Percentiles rank a stretch among this genome's conserved stretches.
Conservation (phyloP, 2,113 vertebrate genomes). For the Talpa occidentalis region DNA sequence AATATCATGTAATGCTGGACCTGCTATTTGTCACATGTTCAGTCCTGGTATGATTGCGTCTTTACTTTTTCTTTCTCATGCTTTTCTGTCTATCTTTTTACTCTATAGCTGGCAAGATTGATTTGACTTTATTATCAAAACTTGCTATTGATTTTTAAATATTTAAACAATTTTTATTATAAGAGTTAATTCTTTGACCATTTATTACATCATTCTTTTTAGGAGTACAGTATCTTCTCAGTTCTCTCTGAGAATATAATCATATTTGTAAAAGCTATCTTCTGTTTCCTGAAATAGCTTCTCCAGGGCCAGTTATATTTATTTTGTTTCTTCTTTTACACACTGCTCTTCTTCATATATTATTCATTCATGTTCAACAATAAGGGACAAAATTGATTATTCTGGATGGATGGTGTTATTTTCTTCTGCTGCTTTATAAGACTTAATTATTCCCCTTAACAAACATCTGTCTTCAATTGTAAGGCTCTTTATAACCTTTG, state of each 20-base stretch:
- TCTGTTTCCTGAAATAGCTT: conserved; percentile 33
- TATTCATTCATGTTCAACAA: neutral
- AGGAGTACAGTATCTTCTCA: neutral
- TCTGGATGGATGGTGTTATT: neutral
- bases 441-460: neutral
- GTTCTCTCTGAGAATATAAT: neutral
- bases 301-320: neutral
- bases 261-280: conserved; percentile 26
- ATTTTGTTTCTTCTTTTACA: conserved; percentile 3
- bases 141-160: neutral
- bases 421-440: neutral
- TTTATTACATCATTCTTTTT: neutral
- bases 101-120: neutral
- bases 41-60: neutral
- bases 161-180: conserved; percentile 14
- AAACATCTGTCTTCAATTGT: neutral
- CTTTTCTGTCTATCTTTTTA: conserved; percentile 42
- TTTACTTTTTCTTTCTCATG: neutral
- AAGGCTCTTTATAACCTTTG: neutral
- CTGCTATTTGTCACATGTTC: neutral
- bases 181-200: neutral
- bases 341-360: neutral
- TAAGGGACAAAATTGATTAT: neutral
- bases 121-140: conserved; percentile 44
- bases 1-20: neutral